Conservation (phyloP, 1,140 invertebrate genomes). For the Pseudomyrmex cubaensis region DNA sequence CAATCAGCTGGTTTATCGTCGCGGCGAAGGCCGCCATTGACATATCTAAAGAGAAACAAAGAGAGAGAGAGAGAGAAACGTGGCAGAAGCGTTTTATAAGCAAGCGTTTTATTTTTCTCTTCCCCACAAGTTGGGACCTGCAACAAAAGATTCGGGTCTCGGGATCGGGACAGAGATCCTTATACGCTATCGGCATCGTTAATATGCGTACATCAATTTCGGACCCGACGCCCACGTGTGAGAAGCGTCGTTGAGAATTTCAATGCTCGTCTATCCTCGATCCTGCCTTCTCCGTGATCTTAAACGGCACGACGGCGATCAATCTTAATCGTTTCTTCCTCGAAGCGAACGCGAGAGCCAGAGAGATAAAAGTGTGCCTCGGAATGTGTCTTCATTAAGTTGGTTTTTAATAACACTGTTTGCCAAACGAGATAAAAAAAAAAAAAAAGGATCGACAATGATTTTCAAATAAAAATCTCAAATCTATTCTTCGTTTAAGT, state of each 20-base stretch:
- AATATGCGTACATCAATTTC: slow-evolving; percentile 74
- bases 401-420: not conserved
- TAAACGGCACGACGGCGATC: slow-evolving; percentile 32
- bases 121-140: not conserved
- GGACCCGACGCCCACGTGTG: slow-evolving; percentile 61
- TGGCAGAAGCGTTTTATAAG: slow-evolving; percentile 11
- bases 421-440: not conserved
- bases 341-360: slow-evolving; percentile 4
- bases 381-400: not conserved
- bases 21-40: slow-evolving; percentile 38
- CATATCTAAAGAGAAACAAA: not conserved
- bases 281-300: slow-evolving; percentile 46
- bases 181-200: slow-evolving; percentile 65
- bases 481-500: not conserved
- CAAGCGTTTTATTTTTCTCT: not conserved
- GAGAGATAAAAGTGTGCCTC: not conserved
- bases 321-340: slow-evolving; percentile 40
- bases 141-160: slow-evolving; percentile 55
- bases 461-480: not conserved
- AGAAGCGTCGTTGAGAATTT: slow-evolving; percentile 67
- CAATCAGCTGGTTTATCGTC: slow-evolving; percentile 42
- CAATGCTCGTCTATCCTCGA: slow-evolving; percentile 58
- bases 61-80: not conserved
- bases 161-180: slow-evolving; percentile 39
- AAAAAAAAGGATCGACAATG: not conserved